A percentile compares a stretch with the other conserved stretches of the same genome.
Conservation (phyloP, 2,797 vertebrate genomes). For the Enoplosus armatus region DNA sequence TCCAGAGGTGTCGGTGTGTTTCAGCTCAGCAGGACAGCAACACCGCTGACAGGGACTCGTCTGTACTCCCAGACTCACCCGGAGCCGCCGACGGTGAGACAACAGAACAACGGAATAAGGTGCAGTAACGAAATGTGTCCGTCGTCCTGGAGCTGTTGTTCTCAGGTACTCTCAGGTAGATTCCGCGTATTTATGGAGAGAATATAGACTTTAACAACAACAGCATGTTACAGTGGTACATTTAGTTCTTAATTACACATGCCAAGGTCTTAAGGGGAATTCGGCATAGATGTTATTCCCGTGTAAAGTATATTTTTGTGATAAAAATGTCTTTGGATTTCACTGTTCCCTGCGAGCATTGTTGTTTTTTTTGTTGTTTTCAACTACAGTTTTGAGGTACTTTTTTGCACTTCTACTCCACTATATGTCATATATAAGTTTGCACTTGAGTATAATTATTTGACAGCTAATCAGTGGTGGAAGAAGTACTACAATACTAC, state of each 20-base stretch:
- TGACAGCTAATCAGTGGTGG: no score
- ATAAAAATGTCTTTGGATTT: neutral
- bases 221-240: rapidly evolving
- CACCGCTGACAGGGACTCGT: constrained; percentile 18
- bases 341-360: neutral
- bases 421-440: neutral
- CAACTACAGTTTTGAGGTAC: neutral
- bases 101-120: constrained; percentile 81
- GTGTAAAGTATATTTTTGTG: neutral
- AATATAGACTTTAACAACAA: neutral
- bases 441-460: neutral
- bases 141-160: rapidly evolving
- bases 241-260: rapidly evolving
- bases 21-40: constrained; percentile 24
- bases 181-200: neutral
- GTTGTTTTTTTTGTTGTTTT: no score
- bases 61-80: constrained; percentile 54
- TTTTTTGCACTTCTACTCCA: neutral
- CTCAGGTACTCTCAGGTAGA: neutral
- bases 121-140: constrained; percentile 23
- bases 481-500: no score
- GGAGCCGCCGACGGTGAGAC: constrained; percentile 74
- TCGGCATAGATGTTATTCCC: neutral
- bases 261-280: neutral
- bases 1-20: constrained; percentile 18